Conservation (phyloP, 2,888 invertebrate species). For the Chloroclystis v-ata region DNA sequence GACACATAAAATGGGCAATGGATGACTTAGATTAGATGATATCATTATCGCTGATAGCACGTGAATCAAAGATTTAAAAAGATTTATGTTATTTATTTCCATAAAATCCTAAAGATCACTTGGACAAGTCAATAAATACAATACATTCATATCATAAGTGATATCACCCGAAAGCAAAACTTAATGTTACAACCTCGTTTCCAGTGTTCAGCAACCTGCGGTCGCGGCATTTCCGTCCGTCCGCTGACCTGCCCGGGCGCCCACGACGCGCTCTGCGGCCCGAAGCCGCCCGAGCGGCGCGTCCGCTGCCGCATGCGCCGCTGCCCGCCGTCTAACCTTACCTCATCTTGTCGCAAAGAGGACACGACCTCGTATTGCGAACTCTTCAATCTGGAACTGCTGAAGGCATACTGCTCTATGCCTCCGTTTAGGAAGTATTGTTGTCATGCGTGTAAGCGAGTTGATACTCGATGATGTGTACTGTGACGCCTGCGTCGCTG, state of each 20-base stretch:
- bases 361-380: conserved; percentile 74
- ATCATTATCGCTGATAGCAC: too few relatives aligned
- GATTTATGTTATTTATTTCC: too few relatives aligned
- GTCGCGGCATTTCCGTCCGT: conserved; percentile 75
- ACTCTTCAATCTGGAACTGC: conserved; percentile 53
- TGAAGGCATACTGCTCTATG: conserved; percentile 76
- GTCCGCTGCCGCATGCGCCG: conserved; percentile 70
- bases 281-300: conserved; percentile 69
- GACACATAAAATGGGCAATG: too few relatives aligned
- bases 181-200: too few relatives aligned
- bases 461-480: conserved; percentile 26
- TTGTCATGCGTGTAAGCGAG: conserved; percentile 72
- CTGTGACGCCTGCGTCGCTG: too few relatives aligned
- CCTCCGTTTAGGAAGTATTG: conserved; percentile 78
- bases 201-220: conserved; percentile 82
- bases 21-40: too few relatives aligned
- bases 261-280: conserved; percentile 73
- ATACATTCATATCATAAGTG: too few relatives aligned
- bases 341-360: conserved; percentile 39
- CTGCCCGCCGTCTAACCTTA: conserved; percentile 32
- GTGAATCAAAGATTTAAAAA: too few relatives aligned
- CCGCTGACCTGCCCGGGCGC: conserved; percentile 75
- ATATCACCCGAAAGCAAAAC: too few relatives aligned
- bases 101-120: too few relatives aligned
- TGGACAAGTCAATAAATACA: too few relatives aligned